Evolutionary conservation across 2,797 vertebrate genomes (phyloP).

Genomic region (Malurus leucopterus): DNA sequence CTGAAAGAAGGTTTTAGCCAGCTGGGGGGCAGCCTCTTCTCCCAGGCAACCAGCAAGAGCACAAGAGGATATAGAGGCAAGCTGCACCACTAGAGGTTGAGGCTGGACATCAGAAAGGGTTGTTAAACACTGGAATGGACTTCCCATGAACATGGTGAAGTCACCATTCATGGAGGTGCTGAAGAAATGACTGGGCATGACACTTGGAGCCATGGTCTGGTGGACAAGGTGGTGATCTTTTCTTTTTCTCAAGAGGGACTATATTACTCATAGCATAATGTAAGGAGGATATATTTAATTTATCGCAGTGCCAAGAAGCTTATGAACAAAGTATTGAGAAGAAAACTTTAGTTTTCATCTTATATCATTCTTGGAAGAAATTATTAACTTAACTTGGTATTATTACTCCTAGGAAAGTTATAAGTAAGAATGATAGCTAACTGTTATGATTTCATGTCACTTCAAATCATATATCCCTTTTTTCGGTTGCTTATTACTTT

Average conservation of each 20-base stretch:
- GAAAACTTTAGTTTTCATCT: neutral
- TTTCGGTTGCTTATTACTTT: neutral
- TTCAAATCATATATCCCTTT: neutral
- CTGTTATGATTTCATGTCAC: neutral
- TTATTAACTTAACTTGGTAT: neutral
- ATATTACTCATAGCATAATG: neutral
- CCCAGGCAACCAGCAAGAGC: neutral
- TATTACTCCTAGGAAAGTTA: neutral
- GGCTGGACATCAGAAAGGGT: neutral
- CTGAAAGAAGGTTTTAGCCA: neutral
- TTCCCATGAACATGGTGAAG: neutral
- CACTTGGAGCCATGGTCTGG: neutral
- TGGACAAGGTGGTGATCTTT: neutral
- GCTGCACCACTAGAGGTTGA: neutral
- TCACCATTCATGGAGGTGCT: neutral
- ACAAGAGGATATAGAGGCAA: neutral
- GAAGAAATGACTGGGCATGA: neutral
- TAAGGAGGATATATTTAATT: neutral
- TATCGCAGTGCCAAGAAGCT: neutral
- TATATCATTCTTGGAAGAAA: neutral
- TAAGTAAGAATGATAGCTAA: slow-evolving; percentile 9
- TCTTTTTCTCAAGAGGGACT: neutral
- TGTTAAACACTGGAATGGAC: neutral
- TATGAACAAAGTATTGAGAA: neutral
- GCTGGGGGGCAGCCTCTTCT: neutral